Conservation (phyloP, 2,888 invertebrate genomes). For the Sthenelais limicola region DNA sequence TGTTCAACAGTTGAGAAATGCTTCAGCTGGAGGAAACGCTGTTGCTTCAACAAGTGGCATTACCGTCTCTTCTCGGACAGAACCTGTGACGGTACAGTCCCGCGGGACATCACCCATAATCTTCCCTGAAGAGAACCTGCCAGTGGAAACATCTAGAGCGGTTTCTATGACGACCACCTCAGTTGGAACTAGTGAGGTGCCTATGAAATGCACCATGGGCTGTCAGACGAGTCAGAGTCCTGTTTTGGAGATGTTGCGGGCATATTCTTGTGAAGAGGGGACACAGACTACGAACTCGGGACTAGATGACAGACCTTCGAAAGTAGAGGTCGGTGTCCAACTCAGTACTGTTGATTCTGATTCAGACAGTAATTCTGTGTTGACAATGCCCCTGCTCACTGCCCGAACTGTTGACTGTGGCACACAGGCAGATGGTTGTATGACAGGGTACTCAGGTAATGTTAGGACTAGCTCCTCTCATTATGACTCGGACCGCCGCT, state of each 20-base stretch:
- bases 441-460: neutral
- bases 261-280: conserved; percentile 1
- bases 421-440: conserved; percentile 23
- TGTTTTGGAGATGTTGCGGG: conserved; percentile 9
- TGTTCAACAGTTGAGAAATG: conserved; percentile 23
- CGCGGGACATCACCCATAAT: conserved; percentile 26
- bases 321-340: conserved; percentile 16
- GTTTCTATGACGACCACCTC: neutral
- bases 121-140: conserved; percentile 15
- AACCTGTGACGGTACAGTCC: conserved; percentile 9
- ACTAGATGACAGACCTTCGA: neutral
- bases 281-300: conserved; percentile 7
- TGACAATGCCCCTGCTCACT: conserved; percentile 23
- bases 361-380: conserved; percentile 16
- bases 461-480: neutral
- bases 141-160: neutral
- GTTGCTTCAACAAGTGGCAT: neutral
- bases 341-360: conserved; percentile 14
- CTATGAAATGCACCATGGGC: conserved; percentile 1
- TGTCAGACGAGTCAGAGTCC: conserved; percentile 31
- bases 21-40: neutral
- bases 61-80: conserved; percentile 1
- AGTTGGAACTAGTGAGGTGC: neutral
- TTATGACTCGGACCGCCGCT: conserved; percentile 29
- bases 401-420: conserved; percentile 27